These are phyloP conservation scores for Aphelenchoides fujianensis DNA, from an alignment of 1,140 invertebrate genomes.

Conservation along the genomic window DNA sequence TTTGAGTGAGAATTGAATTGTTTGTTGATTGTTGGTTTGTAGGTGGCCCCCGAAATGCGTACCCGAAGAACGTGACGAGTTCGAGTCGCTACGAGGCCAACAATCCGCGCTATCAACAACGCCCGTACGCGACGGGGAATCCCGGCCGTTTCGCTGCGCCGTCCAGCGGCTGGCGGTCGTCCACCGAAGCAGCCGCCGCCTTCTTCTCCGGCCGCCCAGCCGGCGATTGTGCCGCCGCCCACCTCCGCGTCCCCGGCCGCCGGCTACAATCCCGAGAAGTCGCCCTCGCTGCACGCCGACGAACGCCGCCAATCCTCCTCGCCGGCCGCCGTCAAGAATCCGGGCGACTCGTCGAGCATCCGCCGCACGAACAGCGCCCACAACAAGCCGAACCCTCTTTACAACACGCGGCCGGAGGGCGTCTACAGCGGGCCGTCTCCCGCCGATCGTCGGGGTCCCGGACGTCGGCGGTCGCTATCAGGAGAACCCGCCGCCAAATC, in stretches of 20 bases:
- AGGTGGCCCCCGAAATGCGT: neutral
- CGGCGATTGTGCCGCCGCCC: neutral
- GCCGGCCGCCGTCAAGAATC: neutral
- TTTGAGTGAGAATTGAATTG: neutral
- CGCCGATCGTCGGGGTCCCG: neutral
- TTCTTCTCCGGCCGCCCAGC: neutral
- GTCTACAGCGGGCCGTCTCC: neutral
- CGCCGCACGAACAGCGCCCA: neutral
- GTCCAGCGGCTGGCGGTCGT: neutral
- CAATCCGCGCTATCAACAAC: neutral
- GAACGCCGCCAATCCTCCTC: slow-evolving; percentile 12
- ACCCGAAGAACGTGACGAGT: neutral
- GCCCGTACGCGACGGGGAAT: neutral
- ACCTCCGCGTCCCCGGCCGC: neutral
- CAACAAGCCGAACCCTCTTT: neutral
- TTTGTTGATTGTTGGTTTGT: neutral
- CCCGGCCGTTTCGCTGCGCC: neutral
- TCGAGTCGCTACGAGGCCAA: neutral
- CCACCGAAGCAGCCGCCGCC: neutral
- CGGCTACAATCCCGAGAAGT: neutral
- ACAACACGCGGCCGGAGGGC: neutral
- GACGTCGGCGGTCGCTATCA: neutral
- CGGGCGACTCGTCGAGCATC: neutral
- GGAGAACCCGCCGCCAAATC: neutral
- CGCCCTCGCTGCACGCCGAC: neutral